Conservation (phyloP, 2,113 vertebrate species). For the Scatophagus argus region DNA sequence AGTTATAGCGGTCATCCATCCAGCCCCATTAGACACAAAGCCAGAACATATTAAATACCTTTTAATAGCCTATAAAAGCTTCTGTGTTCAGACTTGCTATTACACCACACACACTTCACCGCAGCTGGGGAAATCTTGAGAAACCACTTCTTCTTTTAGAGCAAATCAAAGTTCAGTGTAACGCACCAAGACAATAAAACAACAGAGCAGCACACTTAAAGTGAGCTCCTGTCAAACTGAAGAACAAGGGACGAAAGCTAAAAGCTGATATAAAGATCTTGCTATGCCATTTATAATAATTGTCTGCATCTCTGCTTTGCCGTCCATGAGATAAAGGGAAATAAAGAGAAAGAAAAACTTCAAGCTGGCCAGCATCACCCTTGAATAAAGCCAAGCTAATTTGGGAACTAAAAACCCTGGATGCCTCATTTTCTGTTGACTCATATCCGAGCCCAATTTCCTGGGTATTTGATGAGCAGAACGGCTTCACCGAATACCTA, state of each 20-base stretch:
- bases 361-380: conserved; percentile 28
- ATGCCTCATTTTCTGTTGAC: conserved; percentile 37
- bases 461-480: conserved; percentile 49
- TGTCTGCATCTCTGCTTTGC: conserved; percentile 34
- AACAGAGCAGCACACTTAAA: conserved; percentile 26
- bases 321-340: conserved; percentile 29
- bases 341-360: conserved; percentile 30
- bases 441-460: conserved; percentile 45
- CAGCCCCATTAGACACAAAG: not conserved
- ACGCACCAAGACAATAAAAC: conserved; percentile 31
- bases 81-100: conserved; percentile 12
- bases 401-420: conserved; percentile 33
- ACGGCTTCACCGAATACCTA: conserved; percentile 29
- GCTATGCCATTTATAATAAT: conserved; percentile 38
- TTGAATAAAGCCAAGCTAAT: conserved; percentile 58
- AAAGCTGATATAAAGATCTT: conserved; percentile 54
- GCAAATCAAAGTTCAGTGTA: conserved; percentile 45
- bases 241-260: conserved; percentile 31
- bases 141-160: conserved; percentile 27
- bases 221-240: conserved; percentile 30
- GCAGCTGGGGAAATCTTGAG: conserved; percentile 41
- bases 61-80: conserved; percentile 32
- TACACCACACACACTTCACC: conserved; percentile 10
- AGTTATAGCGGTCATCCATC: not conserved
- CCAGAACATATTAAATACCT: conserved; percentile 27